Evolutionary conservation across 2,797 vertebrate genomes (phyloP).

Genomic region (Cyprinodon diabolis): DNA sequence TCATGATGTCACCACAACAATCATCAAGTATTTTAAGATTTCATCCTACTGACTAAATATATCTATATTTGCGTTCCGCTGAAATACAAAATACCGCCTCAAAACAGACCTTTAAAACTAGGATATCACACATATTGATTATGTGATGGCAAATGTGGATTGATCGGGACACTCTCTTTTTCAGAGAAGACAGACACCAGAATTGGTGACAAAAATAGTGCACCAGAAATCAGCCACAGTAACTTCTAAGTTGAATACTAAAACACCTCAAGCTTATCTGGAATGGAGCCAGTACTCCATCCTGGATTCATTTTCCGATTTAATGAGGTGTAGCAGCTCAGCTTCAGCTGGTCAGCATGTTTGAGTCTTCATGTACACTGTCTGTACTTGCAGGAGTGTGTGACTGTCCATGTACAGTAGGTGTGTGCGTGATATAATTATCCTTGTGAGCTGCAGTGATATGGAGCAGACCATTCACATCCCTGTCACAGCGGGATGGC

Average conservation of each 20-base stretch:
- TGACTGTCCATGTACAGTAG: constrained; percentile 2
- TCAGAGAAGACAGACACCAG: not conserved
- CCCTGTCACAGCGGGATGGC: constrained; percentile 40
- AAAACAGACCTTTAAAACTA: not conserved
- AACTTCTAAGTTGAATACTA: constrained; percentile 59
- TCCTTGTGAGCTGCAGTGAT: constrained; percentile 52
- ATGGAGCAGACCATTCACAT: constrained; percentile 38
- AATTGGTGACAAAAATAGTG: not conserved
- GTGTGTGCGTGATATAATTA: constrained; percentile 53
- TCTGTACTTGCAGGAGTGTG: constrained; percentile 32
- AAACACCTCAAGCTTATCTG: constrained; percentile 64
- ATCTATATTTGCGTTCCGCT: not conserved
- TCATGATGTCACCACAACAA: not conserved
- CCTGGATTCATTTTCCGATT: constrained; percentile 76
- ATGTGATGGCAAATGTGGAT: not conserved
- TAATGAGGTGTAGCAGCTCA: constrained; percentile 75
- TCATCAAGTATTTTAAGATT: not conserved
- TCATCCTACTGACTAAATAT: not conserved
- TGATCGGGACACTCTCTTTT: not conserved
- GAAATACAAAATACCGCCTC: not conserved
- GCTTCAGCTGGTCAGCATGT: constrained; percentile 53
- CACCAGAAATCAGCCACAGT: constrained; percentile 35
- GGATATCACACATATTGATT: not conserved
- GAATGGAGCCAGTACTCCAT: constrained; percentile 56
- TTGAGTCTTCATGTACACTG: constrained; percentile 25